Conservation (phyloP, 2,797 vertebrate genomes). For the Apodemus agrarius region DNA sequence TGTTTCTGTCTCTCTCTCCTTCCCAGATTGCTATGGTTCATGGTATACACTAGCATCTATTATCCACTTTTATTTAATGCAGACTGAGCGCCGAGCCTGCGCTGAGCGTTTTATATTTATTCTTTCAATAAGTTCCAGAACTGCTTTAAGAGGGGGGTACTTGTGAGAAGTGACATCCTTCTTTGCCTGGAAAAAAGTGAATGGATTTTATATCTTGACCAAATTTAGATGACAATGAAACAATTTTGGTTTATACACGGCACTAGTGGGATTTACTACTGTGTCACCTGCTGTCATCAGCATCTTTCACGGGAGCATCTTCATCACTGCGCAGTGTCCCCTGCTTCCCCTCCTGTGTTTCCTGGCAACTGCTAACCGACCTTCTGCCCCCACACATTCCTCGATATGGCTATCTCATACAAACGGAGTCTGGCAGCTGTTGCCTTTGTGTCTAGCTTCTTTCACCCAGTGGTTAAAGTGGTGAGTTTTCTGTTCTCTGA, state of each 20-base stretch:
- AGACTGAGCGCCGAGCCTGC: not conserved
- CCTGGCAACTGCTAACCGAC: not conserved
- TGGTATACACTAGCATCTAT: not conserved
- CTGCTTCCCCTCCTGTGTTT: rapidly evolving
- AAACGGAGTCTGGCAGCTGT: not conserved
- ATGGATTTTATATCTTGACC: constrained; percentile 1
- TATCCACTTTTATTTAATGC: constrained; percentile 1
- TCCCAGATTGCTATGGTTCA: not conserved
- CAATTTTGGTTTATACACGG: not conserved
- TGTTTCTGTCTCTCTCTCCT: not conserved
- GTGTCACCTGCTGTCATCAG: too few relatives aligned
- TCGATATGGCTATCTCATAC: not conserved
- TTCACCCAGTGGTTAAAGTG: not conserved
- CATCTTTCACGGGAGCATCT: not conserved
- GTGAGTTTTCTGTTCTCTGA: not conserved
- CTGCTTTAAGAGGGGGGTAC: not conserved
- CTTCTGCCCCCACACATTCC: not conserved
- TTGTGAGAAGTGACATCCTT: not conserved
- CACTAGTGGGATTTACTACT: not conserved
- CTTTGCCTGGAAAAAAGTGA: not conserved
- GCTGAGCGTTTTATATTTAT: not conserved
- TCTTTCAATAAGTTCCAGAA: not conserved
- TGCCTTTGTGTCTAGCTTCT: not conserved
- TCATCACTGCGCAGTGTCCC: not conserved
- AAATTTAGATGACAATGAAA: not conserved